Percentiles rank a stretch among this genome's conserved stretches.
These are phyloP conservation scores for Strigamia maritima DNA, from an alignment of 2,888 invertebrate genomes.

Conservation along the genomic window DNA sequence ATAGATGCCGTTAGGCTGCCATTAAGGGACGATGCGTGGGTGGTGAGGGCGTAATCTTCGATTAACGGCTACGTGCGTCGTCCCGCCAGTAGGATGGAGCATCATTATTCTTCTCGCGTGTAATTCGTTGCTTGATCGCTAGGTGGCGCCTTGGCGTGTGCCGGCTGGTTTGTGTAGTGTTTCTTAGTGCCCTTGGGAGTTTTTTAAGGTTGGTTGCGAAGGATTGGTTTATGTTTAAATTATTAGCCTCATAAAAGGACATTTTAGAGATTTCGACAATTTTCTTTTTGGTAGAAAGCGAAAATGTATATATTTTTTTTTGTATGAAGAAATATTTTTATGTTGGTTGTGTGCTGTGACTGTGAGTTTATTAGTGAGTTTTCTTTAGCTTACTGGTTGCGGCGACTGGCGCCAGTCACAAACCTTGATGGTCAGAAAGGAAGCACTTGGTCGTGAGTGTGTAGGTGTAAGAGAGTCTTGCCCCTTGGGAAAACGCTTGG, in stretches of 20 bases:
- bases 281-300: not conserved
- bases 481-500: slow-evolving; percentile 4
- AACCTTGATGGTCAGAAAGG: slow-evolving; percentile 12
- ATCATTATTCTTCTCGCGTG: slow-evolving; percentile 25
- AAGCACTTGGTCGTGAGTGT: slow-evolving; percentile 12
- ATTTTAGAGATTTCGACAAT: not conserved
- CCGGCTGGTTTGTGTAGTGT: not conserved
- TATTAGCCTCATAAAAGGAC: slow-evolving; percentile 4
- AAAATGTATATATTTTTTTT: not conserved
- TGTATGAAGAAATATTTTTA: not conserved
- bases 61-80: slow-evolving; percentile 21
- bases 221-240: slow-evolving; percentile 27
- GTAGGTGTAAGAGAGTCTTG: not conserved
- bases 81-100: not conserved
- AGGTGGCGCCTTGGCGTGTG: slow-evolving; percentile 24
- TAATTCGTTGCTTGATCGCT: slow-evolving; percentile 24
- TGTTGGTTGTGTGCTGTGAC: not conserved
- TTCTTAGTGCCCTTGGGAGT: not conserved
- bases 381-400: not conserved
- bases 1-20: slow-evolving; percentile 26
- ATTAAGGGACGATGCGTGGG: slow-evolving; percentile 29
- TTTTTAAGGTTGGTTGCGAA: not conserved
- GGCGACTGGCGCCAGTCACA: slow-evolving; percentile 13
- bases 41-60: slow-evolving; percentile 25
- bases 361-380: not conserved